These are phyloP conservation scores for Mechanitis messenoides DNA, from an alignment of 2,888 invertebrate genomes.

Conservation along the genomic window DNA sequence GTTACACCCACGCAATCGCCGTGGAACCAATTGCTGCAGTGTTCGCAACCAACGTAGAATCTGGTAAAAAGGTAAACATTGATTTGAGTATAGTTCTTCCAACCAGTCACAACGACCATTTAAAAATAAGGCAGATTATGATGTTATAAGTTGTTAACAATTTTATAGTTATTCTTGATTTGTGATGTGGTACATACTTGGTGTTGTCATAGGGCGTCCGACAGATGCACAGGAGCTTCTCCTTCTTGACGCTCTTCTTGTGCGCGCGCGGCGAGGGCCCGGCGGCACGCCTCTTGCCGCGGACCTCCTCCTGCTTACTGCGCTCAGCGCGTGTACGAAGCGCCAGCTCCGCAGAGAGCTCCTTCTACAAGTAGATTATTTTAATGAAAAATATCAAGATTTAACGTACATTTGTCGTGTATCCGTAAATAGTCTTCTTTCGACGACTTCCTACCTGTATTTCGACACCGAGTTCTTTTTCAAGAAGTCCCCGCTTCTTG, in stretches of 20 bases:
- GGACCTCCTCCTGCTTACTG: slow-evolving; percentile 81
- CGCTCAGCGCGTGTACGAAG: slow-evolving; percentile 83
- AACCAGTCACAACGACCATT: too few relatives aligned
- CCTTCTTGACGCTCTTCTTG: slow-evolving; percentile 76
- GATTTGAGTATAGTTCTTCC: too few relatives aligned
- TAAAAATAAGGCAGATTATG: too few relatives aligned
- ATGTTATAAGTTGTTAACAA: too few relatives aligned
- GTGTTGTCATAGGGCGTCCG: slow-evolving; percentile 96
- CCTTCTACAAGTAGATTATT: slow-evolving; percentile 71
- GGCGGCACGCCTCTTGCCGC: slow-evolving; percentile 64
- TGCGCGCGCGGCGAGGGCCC: slow-evolving; percentile 46
- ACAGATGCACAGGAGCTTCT: slow-evolving; percentile 93
- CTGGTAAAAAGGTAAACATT: slow-evolving; percentile 56
- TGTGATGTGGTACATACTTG: slow-evolving; percentile 74
- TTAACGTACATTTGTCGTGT: background rate
- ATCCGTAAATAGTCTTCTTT: background rate
- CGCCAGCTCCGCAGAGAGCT: slow-evolving; percentile 84
- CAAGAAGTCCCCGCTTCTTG: slow-evolving; percentile 90
- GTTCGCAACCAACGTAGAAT: slow-evolving; percentile 98
- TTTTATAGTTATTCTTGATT: too few relatives aligned
- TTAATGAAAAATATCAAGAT: slow-evolving; percentile 1
- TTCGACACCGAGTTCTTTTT: slow-evolving; percentile 91
- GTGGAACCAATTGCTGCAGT: slow-evolving; percentile 99
- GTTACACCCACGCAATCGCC: slow-evolving; percentile 96
- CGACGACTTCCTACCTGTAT: slow-evolving; percentile 79